A percentile compares a stretch with the other conserved stretches of the same genome.
Evolutionary conservation across 2,797 vertebrate genomes (phyloP).

Genomic region (Micromesistius poutassou): DNA sequence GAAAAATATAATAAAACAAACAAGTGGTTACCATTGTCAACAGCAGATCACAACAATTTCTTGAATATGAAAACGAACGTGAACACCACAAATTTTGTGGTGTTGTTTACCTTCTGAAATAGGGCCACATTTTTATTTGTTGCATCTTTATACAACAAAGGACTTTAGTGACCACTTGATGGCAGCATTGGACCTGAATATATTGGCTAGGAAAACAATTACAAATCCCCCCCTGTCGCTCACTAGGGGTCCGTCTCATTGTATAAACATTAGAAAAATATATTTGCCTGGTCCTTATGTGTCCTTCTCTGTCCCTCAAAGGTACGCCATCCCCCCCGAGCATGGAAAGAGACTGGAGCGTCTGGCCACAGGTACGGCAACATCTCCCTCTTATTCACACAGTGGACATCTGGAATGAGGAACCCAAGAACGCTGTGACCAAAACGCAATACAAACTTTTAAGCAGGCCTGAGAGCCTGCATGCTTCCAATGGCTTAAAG

Average conservation of each 20-base stretch:
- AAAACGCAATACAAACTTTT: neutral
- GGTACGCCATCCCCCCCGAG: constrained; percentile 79
- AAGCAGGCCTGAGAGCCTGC: neutral
- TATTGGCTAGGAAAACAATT: neutral
- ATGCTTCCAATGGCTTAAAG: neutral
- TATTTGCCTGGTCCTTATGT: constrained; percentile 10
- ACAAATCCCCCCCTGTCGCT: neutral
- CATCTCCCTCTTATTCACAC: constrained; percentile 2
- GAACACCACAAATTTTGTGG: neutral
- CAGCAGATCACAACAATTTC: neutral
- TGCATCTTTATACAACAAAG: neutral
- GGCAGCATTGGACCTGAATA: constrained; percentile 59
- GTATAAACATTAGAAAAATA: constrained; percentile 25
- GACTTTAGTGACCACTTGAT: constrained; percentile 58
- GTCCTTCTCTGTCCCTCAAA: constrained; percentile 39
- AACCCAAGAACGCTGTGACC: neutral
- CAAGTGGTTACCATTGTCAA: neutral
- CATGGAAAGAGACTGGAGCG: constrained; percentile 80
- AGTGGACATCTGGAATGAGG: neutral
- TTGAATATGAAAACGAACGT: neutral
- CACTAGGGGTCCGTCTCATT: neutral
- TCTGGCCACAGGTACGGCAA: constrained; percentile 72
- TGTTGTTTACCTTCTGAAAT: neutral
- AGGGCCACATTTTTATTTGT: neutral
- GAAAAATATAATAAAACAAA: constrained; percentile 14